These are phyloP conservation scores for Psylliodes chrysocephalus DNA, from an alignment of 2,888 invertebrate species.

Conservation along the genomic window DNA sequence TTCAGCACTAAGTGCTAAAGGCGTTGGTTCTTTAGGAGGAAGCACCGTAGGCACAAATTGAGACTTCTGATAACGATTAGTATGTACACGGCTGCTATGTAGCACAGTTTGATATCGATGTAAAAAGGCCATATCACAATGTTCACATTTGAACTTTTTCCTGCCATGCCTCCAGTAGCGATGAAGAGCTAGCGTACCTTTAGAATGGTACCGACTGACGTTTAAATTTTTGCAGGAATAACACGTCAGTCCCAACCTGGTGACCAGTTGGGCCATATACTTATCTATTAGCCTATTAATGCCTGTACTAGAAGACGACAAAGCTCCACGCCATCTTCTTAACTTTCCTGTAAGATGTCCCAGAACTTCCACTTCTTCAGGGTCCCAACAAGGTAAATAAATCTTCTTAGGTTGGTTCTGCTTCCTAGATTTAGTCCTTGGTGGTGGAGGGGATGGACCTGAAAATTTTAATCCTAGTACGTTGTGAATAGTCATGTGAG, in stretches of 20 bases:
- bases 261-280: conserved; percentile 61
- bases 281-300: conserved; percentile 58
- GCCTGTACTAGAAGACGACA: conserved; percentile 47
- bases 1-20: conserved; percentile 55
- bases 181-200: conserved; percentile 65
- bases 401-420: conserved; percentile 67
- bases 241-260: conserved; percentile 58
- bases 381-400: conserved; percentile 60
- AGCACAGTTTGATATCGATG: conserved; percentile 66
- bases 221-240: conserved; percentile 59
- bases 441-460: conserved; percentile 54
- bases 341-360: conserved; percentile 56
- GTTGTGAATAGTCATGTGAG: conserved; percentile 65
- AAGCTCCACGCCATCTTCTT: conserved; percentile 52
- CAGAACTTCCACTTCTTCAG: conserved; percentile 56
- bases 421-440: conserved; percentile 61
- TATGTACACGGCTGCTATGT: conserved; percentile 64
- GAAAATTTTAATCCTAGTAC: conserved; percentile 55
- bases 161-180: conserved; percentile 66
- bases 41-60: conserved; percentile 54
- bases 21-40: conserved; percentile 56
- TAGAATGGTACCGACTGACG: conserved; percentile 64
- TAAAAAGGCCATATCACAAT: conserved; percentile 63
- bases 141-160: conserved; percentile 64
- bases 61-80: conserved; percentile 48